Base-by-base conservation (phyloP, 2,888 invertebrate genomes). In the Polymixis flavicincta region DNA sequence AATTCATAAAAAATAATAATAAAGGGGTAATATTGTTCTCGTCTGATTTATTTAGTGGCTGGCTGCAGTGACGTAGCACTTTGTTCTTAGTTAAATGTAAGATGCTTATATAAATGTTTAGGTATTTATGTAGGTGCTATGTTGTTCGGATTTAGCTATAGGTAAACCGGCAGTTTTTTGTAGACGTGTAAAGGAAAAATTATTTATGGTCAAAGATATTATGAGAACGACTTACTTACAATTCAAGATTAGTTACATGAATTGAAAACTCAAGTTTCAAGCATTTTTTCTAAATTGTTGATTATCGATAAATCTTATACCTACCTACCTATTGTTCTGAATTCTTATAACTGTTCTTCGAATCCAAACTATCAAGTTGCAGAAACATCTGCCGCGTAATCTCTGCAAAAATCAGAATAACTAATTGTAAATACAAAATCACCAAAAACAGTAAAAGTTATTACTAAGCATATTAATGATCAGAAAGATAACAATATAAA, bases 1-100 rank as follows among this genome's bases (percentile, higher is more conserved):
- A 95, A 95, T 95, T 95, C 94, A 95, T 94, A 93, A 93, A 94
- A 93, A 93, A 93, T 89, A 92, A 94, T 93, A 94, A 94, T 93
- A 93, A 93, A 91, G 90, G 90, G 90, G 90, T 92, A 92, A 93
- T 93, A 92, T 92, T 94, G 93, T 94, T 88, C 92, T 86, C 55
- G 66, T 82, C 85, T 90, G 89, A 91, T 91, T 93, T 92, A 94
- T 93, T 90, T 91, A 91, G 90, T 91, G 87, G 87, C 87, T 85
- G 78, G 81, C 80, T 85, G 55, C 57, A 13, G 85, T 81, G 78
- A 83, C 76, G 83, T 74, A 74, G 75, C 60, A 77, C 88, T 87
- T 87, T 88, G 87, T 87, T 87, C 88, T 87, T 76, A 37, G 75
- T 74, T 83, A 79, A 70, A 87, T 79, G 78, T 68, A 78, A 80